A percentile compares a stretch with the other conserved stretches of the same genome.
These are phyloP conservation scores for Clupea harengus DNA, from an alignment of 2,113 vertebrate genomes.

Conservation along the genomic window DNA sequence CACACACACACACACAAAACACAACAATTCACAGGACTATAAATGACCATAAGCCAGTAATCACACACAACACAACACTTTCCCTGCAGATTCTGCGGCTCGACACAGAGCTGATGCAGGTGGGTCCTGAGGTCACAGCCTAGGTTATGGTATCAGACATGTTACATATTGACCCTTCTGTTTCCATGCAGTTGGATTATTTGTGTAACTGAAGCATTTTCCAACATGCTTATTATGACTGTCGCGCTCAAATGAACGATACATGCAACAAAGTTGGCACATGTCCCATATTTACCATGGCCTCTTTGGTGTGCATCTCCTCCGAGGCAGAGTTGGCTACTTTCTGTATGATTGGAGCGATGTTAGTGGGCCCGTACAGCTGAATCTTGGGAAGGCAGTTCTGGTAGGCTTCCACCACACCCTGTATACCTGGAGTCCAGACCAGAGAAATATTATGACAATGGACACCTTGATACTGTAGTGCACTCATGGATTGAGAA, in stretches of 20 bases:
- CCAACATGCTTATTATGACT: neutral
- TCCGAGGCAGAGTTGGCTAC: slow-evolving; percentile 90
- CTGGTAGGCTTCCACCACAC: slow-evolving; percentile 95
- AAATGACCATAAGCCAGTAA: too few species aligned
- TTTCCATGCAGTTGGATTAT: too few species aligned
- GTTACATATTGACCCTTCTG: too few species aligned
- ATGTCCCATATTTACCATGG: slow-evolving; percentile 74
- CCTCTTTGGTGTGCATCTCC: slow-evolving; percentile 92
- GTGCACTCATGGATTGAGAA: neutral
- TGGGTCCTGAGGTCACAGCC: too few species aligned
- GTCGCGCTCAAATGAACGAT: neutral
- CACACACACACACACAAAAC: too few species aligned
- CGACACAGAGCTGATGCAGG: too few species aligned
- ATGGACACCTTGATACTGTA: neutral
- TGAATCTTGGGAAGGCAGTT: slow-evolving; percentile 95
- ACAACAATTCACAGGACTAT: too few species aligned
- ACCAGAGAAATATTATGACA: neutral
- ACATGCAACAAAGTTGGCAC: neutral
- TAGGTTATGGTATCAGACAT: too few species aligned
- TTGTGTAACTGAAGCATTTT: too few species aligned
- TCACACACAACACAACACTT: too few species aligned
- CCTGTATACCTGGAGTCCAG: slow-evolving; percentile 83
- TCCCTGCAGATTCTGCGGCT: too few species aligned
- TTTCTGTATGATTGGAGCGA: slow-evolving; percentile 97
- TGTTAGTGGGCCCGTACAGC: slow-evolving; percentile 94